Evolutionary conservation across 2,797 vertebrate genomes (phyloP), one percentile per base, ranked within the genome.

Genomic region (Coilia nasus): DNA sequence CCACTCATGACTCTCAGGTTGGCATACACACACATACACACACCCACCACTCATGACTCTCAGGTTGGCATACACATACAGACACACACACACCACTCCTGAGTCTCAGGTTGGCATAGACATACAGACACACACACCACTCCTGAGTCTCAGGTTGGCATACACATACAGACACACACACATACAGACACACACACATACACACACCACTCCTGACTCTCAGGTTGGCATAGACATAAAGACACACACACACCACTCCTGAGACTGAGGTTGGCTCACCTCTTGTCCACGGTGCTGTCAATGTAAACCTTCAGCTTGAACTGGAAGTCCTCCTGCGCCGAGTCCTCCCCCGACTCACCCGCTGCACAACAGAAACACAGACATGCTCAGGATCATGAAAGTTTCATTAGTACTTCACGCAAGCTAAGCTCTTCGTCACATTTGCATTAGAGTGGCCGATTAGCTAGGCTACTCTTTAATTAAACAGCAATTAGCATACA

Each of bases 231-330:
- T 14, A 64, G 21, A 64, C 60, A 64, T 12, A 11, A 6, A 21
- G 15, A n/a, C 15, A 5, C n/a, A n/a, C n/a, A n/a, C n/a, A n/a
- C n/a, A n/a, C n/a, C n/a, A n/a, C n/a, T 41, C 35, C 35, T 41
- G 35, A 41, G 35, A 6, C 19, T 14, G 23, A 15, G 0, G 6
- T 1, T 5, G 6, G 54, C 89, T 71, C 93, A 98, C 98, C 98
- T 99, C 92, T 99, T 99, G 85, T 99, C 98, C 93, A 99, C 93
- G 0, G 98, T 98, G 92, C 97, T 96, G 91, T 99, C 98, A 86
- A 99, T 98, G 89, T 97, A 96, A 46, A 96, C 98, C 91, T 98
- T 99, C 92, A 99, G 89, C 90, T 98, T 99, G 91, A 96, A 99
- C 91, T 99, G 97, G 83, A 98, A 95, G 86, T 99, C 98, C 93